A percentile compares a stretch with the other conserved stretches of the same genome.
phyloP scores from a whole-genome alignment of 2,888 invertebrate genomes.

The Luperina nickerlii region DNA sequence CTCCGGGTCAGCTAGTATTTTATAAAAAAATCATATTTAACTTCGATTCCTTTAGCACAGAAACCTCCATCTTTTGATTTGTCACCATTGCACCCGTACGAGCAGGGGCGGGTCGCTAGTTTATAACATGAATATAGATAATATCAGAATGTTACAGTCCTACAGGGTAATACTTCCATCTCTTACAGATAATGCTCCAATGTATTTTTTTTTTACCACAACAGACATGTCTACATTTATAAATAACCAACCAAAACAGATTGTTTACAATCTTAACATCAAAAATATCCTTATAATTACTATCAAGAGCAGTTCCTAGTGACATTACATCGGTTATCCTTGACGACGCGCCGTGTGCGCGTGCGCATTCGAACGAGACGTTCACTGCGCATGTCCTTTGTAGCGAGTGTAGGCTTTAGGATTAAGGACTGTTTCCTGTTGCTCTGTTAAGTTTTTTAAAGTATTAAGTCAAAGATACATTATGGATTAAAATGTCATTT shows the following conservation, averaged over 20 bases:
- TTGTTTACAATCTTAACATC: constrained; percentile 21
- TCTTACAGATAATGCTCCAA: not conserved
- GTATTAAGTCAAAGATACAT: not conserved
- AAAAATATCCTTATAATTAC: constrained; percentile 37
- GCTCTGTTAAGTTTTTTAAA: not conserved
- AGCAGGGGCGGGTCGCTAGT: not conserved
- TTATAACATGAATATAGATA: too few relatives aligned
- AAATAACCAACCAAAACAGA: not conserved
- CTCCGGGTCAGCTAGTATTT: too few relatives aligned
- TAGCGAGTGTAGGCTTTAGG: constrained; percentile 12
- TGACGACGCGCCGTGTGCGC: constrained; percentile 47
- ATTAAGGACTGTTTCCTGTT: constrained; percentile 28
- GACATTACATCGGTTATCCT: constrained; percentile 57
- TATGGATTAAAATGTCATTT: not conserved
- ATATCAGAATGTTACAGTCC: not conserved
- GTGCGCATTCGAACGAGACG: constrained; percentile 30
- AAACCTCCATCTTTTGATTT: not conserved
- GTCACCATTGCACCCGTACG: not conserved
- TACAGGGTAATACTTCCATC: not conserved
- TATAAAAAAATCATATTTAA: too few relatives aligned
- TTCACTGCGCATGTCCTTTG: constrained; percentile 51
- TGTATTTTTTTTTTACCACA: not conserved
- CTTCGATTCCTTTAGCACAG: too few relatives aligned
- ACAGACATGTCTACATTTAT: not conserved
- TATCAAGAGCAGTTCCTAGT: constrained; percentile 49